Conservation (phyloP, 1,140 invertebrate genomes). For the Musca vetustissima region DNA sequence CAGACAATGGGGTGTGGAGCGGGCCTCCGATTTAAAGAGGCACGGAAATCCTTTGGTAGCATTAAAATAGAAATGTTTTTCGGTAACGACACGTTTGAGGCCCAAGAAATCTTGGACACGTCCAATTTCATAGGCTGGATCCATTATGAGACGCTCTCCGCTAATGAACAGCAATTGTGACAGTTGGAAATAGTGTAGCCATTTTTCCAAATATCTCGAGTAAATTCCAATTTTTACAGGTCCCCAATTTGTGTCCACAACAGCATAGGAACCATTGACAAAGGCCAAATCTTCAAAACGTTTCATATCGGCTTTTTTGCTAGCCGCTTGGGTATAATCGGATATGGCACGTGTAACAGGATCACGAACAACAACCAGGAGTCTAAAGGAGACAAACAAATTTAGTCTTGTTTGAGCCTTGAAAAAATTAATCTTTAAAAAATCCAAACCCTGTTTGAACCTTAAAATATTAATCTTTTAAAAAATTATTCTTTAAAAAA, state of each 20-base stretch:
- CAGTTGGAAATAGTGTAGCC: slow-evolving; percentile 83
- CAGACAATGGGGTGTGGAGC: slow-evolving; percentile 83
- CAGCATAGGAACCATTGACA: slow-evolving; percentile 68
- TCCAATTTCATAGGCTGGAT: slow-evolving; percentile 84
- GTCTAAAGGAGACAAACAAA: slow-evolving; percentile 34
- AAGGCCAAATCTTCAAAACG: slow-evolving; percentile 81
- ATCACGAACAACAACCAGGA: slow-evolving; percentile 88
- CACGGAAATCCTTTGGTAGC: slow-evolving; percentile 93
- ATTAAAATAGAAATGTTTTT: slow-evolving; percentile 93
- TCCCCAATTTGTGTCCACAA: slow-evolving; percentile 85
- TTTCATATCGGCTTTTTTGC: slow-evolving; percentile 71
- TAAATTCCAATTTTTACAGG: slow-evolving; percentile 87
- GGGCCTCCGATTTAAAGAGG: slow-evolving; percentile 78
- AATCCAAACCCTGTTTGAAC: no score
- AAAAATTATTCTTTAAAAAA: no score
- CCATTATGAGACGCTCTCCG: slow-evolving; percentile 82
- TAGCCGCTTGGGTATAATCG: slow-evolving; percentile 86
- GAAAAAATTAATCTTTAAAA: no score
- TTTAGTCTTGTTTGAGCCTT: no score
- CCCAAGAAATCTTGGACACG: slow-evolving; percentile 85
- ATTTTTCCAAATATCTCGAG: slow-evolving; percentile 77
- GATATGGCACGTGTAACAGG: slow-evolving; percentile 91
- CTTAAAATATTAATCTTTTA: no score
- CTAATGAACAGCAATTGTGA: slow-evolving; percentile 86
- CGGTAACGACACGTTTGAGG: slow-evolving; percentile 79